These are phyloP conservation scores for Megalopta genalis DNA, from an alignment of 1,140 invertebrate species.

Conservation along the genomic window DNA sequence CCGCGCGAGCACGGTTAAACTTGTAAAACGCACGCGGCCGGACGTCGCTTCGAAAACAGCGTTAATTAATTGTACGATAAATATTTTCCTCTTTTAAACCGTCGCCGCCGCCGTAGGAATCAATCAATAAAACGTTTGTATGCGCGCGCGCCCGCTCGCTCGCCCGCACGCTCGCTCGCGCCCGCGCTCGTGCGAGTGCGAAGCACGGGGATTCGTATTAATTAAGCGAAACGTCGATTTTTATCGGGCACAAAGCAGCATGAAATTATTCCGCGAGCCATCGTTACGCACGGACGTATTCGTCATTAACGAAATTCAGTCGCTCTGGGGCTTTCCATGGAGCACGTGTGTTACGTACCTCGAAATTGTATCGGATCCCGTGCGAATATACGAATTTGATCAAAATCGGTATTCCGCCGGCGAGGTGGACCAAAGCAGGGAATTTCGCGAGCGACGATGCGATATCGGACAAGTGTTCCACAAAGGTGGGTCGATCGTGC, in stretches of 20 bases:
- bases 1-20: background rate
- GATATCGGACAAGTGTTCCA: background rate
- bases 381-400: background rate
- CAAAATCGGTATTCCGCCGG: background rate
- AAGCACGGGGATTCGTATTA: background rate
- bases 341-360: background rate
- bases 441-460: background rate
- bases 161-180: too few species aligned
- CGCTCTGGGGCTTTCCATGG: background rate
- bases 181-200: too few species aligned
- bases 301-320: constrained; percentile 2
- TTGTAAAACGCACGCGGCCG: background rate
- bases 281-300: background rate
- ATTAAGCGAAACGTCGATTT: constrained; percentile 21
- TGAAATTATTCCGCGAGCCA: background rate
- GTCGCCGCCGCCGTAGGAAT: background rate
- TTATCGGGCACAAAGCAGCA: background rate
- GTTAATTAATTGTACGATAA: constrained; percentile 34
- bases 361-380: too few species aligned
- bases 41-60: background rate
- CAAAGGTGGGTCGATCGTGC: too few species aligned
- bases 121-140: constrained; percentile 16
- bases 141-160: background rate
- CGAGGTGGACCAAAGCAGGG: background rate
- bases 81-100: constrained; percentile 15